These are phyloP conservation scores for Eulemur albifrons DNA, from an alignment of 2,797 vertebrate genomes.

Conservation along the genomic window DNA sequence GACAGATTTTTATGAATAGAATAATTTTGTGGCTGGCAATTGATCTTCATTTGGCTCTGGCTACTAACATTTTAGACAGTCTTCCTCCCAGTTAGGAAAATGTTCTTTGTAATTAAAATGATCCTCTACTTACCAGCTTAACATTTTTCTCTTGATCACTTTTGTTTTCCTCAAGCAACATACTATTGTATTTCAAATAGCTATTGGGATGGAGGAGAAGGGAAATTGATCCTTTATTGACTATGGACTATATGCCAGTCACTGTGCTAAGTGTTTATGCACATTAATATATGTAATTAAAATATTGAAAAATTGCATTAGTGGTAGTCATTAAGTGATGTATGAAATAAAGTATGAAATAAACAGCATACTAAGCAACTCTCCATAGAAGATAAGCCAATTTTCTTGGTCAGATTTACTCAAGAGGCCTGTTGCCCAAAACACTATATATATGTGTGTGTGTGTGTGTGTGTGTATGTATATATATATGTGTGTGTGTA, in stretches of 20 bases:
- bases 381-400: not conserved
- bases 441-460: not conserved
- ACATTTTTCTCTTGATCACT: not conserved
- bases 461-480: not conserved
- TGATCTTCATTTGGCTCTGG: not conserved
- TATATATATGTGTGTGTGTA: not conserved
- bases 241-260: not conserved
- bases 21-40: not conserved
- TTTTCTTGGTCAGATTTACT: not conserved
- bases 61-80: not conserved
- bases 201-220: not conserved
- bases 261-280: not conserved
- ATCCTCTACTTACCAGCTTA: not conserved
- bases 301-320: not conserved
- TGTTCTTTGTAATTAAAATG: constrained; percentile 24
- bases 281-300: not conserved
- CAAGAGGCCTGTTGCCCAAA: not conserved
- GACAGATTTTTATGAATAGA: not conserved
- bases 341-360: not conserved
- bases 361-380: not conserved
- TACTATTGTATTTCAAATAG: not conserved
- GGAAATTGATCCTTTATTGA: not conserved
- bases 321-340: not conserved
- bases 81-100: not conserved
- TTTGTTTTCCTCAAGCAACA: not conserved